A percentile compares a stretch with the other conserved stretches of the same genome.
Evolutionary conservation across 2,888 invertebrate species (phyloP).

Genomic region (Malacosoma neustria): DNA sequence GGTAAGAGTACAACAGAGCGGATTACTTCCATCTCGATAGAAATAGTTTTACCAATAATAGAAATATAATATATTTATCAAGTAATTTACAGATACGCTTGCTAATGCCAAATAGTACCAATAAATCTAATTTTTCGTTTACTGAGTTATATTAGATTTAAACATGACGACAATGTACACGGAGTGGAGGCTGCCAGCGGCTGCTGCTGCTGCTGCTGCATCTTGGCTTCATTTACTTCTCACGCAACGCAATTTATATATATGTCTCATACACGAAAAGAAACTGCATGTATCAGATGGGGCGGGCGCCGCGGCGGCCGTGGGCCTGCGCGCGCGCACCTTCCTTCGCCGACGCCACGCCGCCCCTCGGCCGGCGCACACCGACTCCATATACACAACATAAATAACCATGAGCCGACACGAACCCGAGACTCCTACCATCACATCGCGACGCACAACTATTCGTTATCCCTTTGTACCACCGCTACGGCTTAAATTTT

Average conservation of each 20-base stretch:
- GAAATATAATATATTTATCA: constrained; percentile 67
- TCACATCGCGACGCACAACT: constrained; percentile 65
- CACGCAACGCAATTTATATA: constrained; percentile 59
- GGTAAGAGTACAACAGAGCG: constrained; percentile 68
- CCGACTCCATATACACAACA: constrained; percentile 38
- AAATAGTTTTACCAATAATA: constrained; percentile 68
- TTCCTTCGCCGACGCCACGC: constrained; percentile 14
- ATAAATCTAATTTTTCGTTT: constrained; percentile 71
- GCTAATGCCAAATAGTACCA: constrained; percentile 64
- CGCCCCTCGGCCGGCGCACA: constrained; percentile 7
- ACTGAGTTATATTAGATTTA: constrained; percentile 62
- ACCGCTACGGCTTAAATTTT: constrained; percentile 61
- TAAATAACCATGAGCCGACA: constrained; percentile 44
- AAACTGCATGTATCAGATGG: constrained; percentile 39
- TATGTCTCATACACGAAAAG: constrained; percentile 73
- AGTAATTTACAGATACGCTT: constrained; percentile 70
- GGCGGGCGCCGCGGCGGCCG: constrained; percentile 21
- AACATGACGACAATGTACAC: constrained; percentile 58
- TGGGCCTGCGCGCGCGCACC: constrained; percentile 35
- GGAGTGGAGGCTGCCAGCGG: constrained; percentile 21
- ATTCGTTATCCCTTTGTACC: constrained; percentile 62
- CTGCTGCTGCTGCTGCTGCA: background rate
- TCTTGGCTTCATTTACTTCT: constrained; percentile 33
- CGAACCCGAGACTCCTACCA: constrained; percentile 45
- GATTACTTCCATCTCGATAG: constrained; percentile 62